Conservation (phyloP, 2,113 vertebrate genomes). For the Dolichotis patagonum region DNA sequence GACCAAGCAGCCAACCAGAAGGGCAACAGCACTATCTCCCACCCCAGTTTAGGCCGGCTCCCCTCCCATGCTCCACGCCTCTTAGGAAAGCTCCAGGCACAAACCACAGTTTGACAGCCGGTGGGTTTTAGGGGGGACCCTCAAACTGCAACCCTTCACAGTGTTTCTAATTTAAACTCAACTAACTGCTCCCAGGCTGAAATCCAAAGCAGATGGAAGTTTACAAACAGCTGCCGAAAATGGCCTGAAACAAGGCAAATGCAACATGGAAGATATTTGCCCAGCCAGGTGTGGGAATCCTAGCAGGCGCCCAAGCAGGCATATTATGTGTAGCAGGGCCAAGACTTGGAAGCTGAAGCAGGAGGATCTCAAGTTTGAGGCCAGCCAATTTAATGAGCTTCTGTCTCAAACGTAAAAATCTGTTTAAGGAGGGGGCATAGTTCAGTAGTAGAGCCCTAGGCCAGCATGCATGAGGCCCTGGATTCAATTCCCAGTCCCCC, state of each 20-base stretch:
- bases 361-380: neutral
- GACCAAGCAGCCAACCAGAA: constrained; percentile 1
- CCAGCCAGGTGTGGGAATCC: neutral
- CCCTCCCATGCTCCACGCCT: fast-evolving
- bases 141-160: neutral
- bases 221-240: neutral
- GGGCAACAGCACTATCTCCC: constrained; percentile 49
- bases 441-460: neutral
- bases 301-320: too few relatives aligned
- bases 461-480: neutral
- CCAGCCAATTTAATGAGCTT: neutral
- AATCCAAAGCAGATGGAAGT: neutral
- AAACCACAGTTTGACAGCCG: neutral
- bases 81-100: fast-evolving
- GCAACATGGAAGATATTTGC: fast-evolving
- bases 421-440: neutral
- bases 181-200: neutral
- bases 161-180: constrained; percentile 44
- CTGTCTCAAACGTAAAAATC: neutral
- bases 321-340: too few relatives aligned
- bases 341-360: neutral
- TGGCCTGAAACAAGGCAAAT: neutral
- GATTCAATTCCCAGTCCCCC: neutral
- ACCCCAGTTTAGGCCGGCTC: neutral
- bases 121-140: neutral